These are phyloP conservation scores for Typhlichthys subterraneus DNA, from an alignment of 2,797 vertebrate species.

Conservation along the genomic window DNA sequence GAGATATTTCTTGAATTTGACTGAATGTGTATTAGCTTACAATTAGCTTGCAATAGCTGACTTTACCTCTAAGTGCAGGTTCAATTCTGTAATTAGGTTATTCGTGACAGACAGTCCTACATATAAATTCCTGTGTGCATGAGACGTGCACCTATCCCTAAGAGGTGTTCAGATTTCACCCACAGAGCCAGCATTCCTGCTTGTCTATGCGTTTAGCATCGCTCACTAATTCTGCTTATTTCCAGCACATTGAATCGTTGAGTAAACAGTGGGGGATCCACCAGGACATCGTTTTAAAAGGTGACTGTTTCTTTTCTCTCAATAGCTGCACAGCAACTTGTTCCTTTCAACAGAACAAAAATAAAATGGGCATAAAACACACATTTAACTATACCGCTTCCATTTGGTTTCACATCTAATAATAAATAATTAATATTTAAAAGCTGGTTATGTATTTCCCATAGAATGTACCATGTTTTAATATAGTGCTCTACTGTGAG, in stretches of 20 bases:
- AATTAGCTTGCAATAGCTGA: neutral
- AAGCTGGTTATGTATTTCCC: too few species aligned
- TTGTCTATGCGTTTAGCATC: constrained; percentile 63
- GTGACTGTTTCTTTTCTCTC: constrained; percentile 56
- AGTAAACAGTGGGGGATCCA: constrained; percentile 47
- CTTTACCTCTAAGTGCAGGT: neutral
- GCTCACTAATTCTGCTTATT: constrained; percentile 64
- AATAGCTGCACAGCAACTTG: constrained; percentile 27
- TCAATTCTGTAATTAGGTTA: neutral
- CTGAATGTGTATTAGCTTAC: too few species aligned
- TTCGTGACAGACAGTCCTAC: neutral
- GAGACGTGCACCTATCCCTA: constrained; percentile 18
- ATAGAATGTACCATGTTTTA: too few species aligned
- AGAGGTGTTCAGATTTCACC: constrained; percentile 41
- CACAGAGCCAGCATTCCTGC: constrained; percentile 67
- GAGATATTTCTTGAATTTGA: too few species aligned
- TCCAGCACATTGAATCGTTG: constrained; percentile 51
- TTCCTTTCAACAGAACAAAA: constrained; percentile 25
- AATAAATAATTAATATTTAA: too few species aligned
- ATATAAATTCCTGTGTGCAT: constrained; percentile 8
- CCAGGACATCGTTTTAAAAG: constrained; percentile 42
- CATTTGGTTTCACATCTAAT: too few species aligned
- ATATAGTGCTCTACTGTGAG: too few species aligned
- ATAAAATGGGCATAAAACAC: too few species aligned
- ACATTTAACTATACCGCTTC: too few species aligned